Evolutionary conservation across 2,888 invertebrate genomes (phyloP).

Genomic region (Dastarcus helophoroides): DNA sequence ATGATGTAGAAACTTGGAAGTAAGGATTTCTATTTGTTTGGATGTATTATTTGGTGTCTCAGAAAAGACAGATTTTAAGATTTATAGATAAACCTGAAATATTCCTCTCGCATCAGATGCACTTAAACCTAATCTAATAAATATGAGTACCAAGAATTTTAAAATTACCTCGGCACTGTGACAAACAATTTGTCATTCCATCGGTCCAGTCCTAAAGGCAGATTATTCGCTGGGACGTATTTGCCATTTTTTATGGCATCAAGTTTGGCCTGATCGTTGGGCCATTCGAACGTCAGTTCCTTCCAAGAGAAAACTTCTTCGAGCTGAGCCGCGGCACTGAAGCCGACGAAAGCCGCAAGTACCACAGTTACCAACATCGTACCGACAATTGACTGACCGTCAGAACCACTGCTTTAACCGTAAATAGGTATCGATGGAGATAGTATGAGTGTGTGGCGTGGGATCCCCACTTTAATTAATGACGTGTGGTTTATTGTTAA

Average conservation of each 20-base stretch:
- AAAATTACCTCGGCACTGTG: constrained; percentile 55
- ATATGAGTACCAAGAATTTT: too few relatives aligned
- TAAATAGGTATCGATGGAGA: neutral
- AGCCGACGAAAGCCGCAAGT: constrained; percentile 7
- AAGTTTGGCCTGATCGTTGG: constrained; percentile 45
- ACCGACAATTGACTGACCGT: constrained; percentile 7
- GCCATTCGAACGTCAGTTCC: constrained; percentile 55
- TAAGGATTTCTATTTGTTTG: too few relatives aligned
- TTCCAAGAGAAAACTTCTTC: constrained; percentile 60
- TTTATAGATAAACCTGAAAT: too few relatives aligned
- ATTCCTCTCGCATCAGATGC: too few relatives aligned
- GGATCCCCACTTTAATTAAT: neutral
- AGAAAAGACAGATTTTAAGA: too few relatives aligned
- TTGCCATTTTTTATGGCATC: constrained; percentile 48
- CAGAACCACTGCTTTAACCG: constrained; percentile 2
- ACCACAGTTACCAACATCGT: constrained; percentile 7
- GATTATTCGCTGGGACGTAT: constrained; percentile 53
- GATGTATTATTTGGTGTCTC: too few relatives aligned
- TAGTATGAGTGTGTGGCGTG: too few relatives aligned
- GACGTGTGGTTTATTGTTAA: too few relatives aligned
- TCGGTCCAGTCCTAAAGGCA: constrained; percentile 57
- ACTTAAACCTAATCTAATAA: too few relatives aligned
- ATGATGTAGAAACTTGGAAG: too few relatives aligned
- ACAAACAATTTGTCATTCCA: constrained; percentile 62
- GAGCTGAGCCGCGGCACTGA: constrained; percentile 40